Evolutionary conservation across 2,113 vertebrate species (phyloP), one percentile per base, ranked within the genome.

Genomic region (Cyprinodon brontotheroides): DNA sequence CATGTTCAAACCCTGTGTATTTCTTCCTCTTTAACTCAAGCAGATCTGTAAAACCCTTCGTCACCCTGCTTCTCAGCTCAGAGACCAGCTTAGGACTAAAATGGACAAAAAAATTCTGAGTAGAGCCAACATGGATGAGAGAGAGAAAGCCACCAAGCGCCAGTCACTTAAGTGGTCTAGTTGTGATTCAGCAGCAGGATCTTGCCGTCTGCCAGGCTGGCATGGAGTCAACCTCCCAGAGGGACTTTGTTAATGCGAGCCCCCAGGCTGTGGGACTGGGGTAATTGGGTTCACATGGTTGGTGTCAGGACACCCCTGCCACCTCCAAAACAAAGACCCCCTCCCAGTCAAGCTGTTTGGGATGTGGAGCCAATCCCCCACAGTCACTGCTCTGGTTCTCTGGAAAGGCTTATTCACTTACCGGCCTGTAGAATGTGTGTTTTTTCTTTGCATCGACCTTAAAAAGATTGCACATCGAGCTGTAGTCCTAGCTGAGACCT

Each of bases 261-360:
- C 93, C 81, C 83, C 78, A 75, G 91, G 91, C 89, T 66, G 80
- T 81, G 80, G 83, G 89, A 92, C 87, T 75, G 20, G 88, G 79
- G 89, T 94, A 94, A 94, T 94, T 94, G 91, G 92, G 92, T 93
- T 93, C 59, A 80, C 92, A 92, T 92, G 92, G 91, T 92, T 77
- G 65, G 91, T 93, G 92, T 93, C 90, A 87, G 89, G 84, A 86
- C 89, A 88, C 89, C 89, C 81, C 84, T 81, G 73, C 87, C 68
- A 86, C 87, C 86, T 81, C 75, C 70, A 85, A 91, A 88, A 93
- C 88, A 92, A 93, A 93, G 87, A 87, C 87, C 90, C 89, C 83
- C 87, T 92, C 86, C 84, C 86, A 89, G 89, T 81, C 89, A 90
- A 88, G 89, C 91, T 92, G 84, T 88, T 88, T 70, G 85, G 76